Evolutionary conservation across 2,797 vertebrate species (phyloP).

Genomic region (Crenichthys baileyi): DNA sequence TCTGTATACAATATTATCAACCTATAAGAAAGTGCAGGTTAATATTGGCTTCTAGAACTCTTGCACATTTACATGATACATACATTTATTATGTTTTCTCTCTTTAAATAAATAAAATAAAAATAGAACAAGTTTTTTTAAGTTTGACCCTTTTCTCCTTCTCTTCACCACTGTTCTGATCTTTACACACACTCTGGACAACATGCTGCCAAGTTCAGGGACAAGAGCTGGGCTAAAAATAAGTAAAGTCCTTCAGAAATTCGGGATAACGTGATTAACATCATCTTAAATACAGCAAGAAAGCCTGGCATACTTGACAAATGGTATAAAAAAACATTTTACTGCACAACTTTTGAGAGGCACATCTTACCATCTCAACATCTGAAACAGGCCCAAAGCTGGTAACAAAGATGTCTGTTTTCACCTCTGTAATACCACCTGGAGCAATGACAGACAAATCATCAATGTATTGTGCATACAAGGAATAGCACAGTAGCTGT

Average conservation of each 20-base stretch:
- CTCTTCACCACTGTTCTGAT: too few relatives aligned
- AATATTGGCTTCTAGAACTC: too few relatives aligned
- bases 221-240: not conserved
- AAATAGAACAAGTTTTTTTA: too few relatives aligned
- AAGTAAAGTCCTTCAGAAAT: not conserved
- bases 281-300: not conserved
- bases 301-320: not conserved
- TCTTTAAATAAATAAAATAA: too few relatives aligned
- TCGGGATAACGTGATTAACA: too few relatives aligned
- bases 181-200: too few relatives aligned
- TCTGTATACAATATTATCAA: too few relatives aligned
- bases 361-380: constrained; percentile 81
- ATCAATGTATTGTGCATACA: not conserved
- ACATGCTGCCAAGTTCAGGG: too few relatives aligned
- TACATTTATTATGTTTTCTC: too few relatives aligned
- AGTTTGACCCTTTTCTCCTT: too few relatives aligned
- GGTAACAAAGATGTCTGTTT: constrained; percentile 86
- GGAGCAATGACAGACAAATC: constrained; percentile 15
- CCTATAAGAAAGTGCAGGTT: too few relatives aligned
- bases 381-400: constrained; percentile 87
- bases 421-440: constrained; percentile 83
- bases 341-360: constrained; percentile 10
- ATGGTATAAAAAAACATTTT: not conserved
- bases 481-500: not conserved
- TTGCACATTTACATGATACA: too few relatives aligned